Conservation (phyloP, 2,888 invertebrate genomes). For the Leptura quadrifasciata region DNA sequence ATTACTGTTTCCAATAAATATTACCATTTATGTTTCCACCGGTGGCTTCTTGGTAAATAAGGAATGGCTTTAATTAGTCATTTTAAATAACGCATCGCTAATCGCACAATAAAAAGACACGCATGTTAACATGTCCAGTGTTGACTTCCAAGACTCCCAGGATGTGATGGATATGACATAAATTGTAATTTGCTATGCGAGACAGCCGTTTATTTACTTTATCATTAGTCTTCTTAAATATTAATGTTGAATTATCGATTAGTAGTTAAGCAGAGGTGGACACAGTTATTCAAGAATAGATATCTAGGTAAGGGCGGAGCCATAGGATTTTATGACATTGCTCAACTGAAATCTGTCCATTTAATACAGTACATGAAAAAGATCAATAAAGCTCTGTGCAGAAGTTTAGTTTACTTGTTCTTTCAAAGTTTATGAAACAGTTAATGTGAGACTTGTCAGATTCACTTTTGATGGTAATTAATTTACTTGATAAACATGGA, state of each 20-base stretch:
- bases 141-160: constrained; percentile 9
- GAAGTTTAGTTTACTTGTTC: too few species aligned
- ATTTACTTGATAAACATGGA: too few species aligned
- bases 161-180: constrained; percentile 17
- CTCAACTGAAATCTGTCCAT: too few species aligned
- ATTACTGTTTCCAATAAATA: background rate
- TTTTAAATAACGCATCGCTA: constrained; percentile 9
- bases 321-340: too few species aligned
- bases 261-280: background rate
- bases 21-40: constrained; percentile 11
- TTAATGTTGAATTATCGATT: constrained; percentile 1
- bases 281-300: background rate
- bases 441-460: too few species aligned
- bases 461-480: too few species aligned
- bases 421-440: too few species aligned
- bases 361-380: too few species aligned
- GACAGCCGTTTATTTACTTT: background rate
- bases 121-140: constrained; percentile 15
- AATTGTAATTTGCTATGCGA: constrained; percentile 14
- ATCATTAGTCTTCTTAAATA: background rate
- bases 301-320: background rate
- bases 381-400: too few species aligned
- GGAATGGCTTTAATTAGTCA: constrained; percentile 13
- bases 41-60: constrained; percentile 18
- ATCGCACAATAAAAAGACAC: background rate